Conservation (phyloP, 2,113 vertebrate genomes). For the Leptobrachium leishanense region DNA sequence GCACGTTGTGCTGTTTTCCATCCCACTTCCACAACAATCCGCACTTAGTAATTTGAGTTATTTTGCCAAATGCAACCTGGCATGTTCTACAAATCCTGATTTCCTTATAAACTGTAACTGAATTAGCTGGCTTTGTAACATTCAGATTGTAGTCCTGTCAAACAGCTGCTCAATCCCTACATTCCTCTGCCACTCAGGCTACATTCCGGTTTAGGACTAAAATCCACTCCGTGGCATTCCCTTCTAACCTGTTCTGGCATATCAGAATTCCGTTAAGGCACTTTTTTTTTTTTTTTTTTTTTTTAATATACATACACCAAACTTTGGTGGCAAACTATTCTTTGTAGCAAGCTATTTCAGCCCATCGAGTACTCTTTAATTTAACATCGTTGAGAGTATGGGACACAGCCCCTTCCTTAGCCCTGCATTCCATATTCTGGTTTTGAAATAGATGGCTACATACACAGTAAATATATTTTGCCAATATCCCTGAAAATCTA, state of each 20-base stretch:
- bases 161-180: background rate
- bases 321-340: background rate
- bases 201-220: background rate
- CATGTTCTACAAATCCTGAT: background rate
- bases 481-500: slow-evolving; percentile 22
- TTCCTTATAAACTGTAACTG: background rate
- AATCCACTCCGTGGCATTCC: slow-evolving; percentile 30
- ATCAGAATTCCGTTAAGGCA: background rate
- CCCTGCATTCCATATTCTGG: slow-evolving; percentile 25
- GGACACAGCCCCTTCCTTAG: slow-evolving; percentile 2
- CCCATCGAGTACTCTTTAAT: background rate
- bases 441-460: slow-evolving; percentile 25
- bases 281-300: background rate
- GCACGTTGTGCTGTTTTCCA: background rate
- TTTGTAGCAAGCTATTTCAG: background rate
- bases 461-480: slow-evolving; percentile 27
- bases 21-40: background rate
- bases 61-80: slow-evolving; percentile 46
- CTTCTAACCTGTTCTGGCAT: background rate
- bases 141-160: background rate
- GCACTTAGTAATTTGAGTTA: slow-evolving; percentile 38
- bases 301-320: background rate
- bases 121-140: background rate
- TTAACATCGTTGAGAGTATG: slow-evolving; percentile 20
- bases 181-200: slow-evolving; percentile 3